phyloP scores from a whole-genome alignment of 1,140 invertebrate genomes.

The Globodera ellingtonae region DNA sequence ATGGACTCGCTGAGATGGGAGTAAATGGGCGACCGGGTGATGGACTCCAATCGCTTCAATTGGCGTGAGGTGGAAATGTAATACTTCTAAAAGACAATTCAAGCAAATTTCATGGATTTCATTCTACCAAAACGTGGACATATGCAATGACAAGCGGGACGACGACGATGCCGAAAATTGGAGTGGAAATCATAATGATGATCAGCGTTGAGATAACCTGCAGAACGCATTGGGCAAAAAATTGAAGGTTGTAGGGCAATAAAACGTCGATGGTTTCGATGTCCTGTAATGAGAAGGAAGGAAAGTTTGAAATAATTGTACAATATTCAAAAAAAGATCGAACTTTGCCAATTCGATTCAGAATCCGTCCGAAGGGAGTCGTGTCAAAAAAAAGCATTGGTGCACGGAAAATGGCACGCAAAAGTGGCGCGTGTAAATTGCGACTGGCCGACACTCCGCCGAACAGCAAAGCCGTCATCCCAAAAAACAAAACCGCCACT shows the following conservation, averaged over 20 bases:
- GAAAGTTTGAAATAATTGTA: conserved; percentile 10
- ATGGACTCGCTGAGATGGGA: conserved; percentile 75
- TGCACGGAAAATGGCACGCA: conserved; percentile 76
- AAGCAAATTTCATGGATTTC: conserved; percentile 30
- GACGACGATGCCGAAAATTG: conserved; percentile 70
- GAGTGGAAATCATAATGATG: conserved; percentile 70
- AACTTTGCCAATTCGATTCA: conserved; percentile 73
- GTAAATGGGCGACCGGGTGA: conserved; percentile 93
- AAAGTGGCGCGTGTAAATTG: conserved; percentile 77
- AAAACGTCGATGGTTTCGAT: conserved; percentile 56
- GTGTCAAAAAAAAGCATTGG: conserved; percentile 73
- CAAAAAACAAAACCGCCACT: conserved; percentile 45
- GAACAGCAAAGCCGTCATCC: conserved; percentile 49
- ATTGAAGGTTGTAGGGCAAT: conserved; percentile 54
- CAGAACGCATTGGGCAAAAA: conserved; percentile 62
- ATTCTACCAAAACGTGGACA: conserved; percentile 39
- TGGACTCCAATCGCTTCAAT: conserved; percentile 89
- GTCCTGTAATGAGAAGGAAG: conserved; percentile 20
- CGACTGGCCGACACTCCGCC: conserved; percentile 54
- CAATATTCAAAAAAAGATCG: conserved; percentile 42
- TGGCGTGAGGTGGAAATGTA: conserved; percentile 91
- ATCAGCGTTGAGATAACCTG: conserved; percentile 62
- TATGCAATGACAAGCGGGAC: conserved; percentile 71
- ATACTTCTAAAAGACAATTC: conserved; percentile 74
- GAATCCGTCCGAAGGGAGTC: conserved; percentile 74